Evolutionary conservation across 2,797 vertebrate genomes (phyloP).

Genomic region (Xenops minutus): DNA sequence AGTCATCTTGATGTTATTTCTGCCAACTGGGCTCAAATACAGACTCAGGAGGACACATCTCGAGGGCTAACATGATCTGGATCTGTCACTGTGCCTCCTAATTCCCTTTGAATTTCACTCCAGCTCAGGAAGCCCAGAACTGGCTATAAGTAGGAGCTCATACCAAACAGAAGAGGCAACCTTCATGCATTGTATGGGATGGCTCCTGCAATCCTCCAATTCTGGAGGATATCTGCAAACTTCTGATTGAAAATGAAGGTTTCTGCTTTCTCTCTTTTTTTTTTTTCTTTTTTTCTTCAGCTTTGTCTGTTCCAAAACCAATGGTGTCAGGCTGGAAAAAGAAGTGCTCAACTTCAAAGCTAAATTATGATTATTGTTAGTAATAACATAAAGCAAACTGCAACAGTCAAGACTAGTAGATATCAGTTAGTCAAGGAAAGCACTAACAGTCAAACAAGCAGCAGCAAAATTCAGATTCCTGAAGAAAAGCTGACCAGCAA

Average conservation of each 20-base stretch:
- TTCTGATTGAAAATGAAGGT: background rate
- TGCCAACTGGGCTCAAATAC: background rate
- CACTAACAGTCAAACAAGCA: background rate
- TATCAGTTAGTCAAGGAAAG: background rate
- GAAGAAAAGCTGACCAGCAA: background rate
- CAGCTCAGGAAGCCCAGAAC: background rate
- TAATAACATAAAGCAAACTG: background rate
- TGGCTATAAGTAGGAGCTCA: background rate
- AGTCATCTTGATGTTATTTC: background rate
- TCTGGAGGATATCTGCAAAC: background rate
- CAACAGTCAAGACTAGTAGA: background rate
- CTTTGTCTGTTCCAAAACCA: background rate
- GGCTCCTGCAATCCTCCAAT: background rate
- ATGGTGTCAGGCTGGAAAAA: background rate
- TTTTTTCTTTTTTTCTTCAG: background rate
- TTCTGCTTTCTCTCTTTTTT: background rate
- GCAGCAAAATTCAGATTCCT: background rate
- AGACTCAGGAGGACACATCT: background rate
- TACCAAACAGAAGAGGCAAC: background rate
- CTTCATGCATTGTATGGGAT: background rate
- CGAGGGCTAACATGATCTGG: background rate
- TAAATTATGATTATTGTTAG: background rate
- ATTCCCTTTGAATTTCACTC: background rate
- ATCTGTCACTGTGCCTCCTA: background rate
- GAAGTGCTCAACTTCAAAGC: background rate